Evolutionary conservation across 2,113 vertebrate species (phyloP), one percentile per base, ranked within the genome.

Genomic region (Notothenia rossii): DNA sequence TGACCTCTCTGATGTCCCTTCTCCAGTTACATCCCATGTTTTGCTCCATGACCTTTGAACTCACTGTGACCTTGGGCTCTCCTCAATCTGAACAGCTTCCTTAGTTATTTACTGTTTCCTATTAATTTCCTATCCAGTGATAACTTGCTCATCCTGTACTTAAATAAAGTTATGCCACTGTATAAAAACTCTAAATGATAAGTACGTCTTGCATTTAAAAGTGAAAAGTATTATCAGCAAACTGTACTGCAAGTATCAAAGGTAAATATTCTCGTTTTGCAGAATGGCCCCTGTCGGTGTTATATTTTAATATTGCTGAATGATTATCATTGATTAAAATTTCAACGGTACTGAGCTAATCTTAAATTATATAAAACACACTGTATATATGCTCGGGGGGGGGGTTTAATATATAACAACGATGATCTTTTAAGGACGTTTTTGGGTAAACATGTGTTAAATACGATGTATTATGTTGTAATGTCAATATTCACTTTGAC

Each of bases 1-100:
- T 91, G 84, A 89, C 85, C 89, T 74, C 1, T 2, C 3, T 13
- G 59, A 72, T 72, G 53, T 60, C 9, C 25, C 33, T 7, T 77
- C 81, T 92, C 46, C 3, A 49, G 66, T 93, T 90, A 84, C 88
- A 72, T 83, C 77, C 81, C 88, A 78, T 78, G 60, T 86, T 77
- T 77, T 61, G 12, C 43, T 14, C 71, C 58, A 1, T 71, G 77
- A 91, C 80, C 77, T 73, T 40, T 90, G 88, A 91, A 87, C 79
- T 83, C 51, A 59, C 13, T 12, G 43, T 77, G 83, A 92, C 83
- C 83, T 85, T 71, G 69, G 61, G 33, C 22, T 82, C 49, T 61
- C 14, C 50, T n/a, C 13, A 25, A 58, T 36, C 18, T 18, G 14
- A 65, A 25, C 56, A 7, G 70, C 8, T 29, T 5, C 40, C 22